Evolutionary conservation across 2,888 invertebrate genomes (phyloP).

Genomic region (Anoncus sp.): DNA sequence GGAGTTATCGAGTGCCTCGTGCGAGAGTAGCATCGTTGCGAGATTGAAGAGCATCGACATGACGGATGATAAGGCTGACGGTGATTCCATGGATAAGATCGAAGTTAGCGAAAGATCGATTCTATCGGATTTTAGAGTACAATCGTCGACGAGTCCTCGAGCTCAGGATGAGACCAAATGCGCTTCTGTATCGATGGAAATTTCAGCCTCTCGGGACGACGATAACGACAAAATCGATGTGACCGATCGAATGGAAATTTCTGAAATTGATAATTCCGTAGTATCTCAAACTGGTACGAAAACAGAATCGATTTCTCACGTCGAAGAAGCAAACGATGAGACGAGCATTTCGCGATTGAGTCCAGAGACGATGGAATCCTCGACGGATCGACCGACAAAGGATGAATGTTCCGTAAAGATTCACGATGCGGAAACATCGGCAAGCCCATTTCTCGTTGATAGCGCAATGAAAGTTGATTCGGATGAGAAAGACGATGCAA

Average conservation of each 20-base stretch:
- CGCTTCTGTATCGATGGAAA: slow-evolving; percentile 13
- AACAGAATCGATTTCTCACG: background rate
- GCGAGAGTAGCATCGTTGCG: slow-evolving; percentile 28
- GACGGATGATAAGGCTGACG: slow-evolving; percentile 26
- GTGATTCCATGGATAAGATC: slow-evolving; percentile 23
- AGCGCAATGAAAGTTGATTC: slow-evolving; percentile 3
- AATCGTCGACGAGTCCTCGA: slow-evolving; percentile 37
- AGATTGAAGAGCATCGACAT: slow-evolving; percentile 43
- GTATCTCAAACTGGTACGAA: background rate
- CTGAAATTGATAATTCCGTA: slow-evolving; percentile 2
- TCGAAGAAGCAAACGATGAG: background rate
- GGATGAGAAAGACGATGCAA: background rate
- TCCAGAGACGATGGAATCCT: slow-evolving; percentile 20
- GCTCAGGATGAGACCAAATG: slow-evolving; percentile 23
- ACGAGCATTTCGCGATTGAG: background rate
- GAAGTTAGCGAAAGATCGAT: slow-evolving; percentile 8
- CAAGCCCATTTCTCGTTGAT: background rate
- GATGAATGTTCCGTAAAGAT: background rate
- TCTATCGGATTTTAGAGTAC: slow-evolving; percentile 8
- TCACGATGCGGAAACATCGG: slow-evolving; percentile 34
- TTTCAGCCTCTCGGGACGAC: background rate
- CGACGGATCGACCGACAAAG: background rate
- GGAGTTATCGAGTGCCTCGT: slow-evolving; percentile 46
- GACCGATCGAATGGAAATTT: slow-evolving; percentile 9
- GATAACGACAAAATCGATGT: slow-evolving; percentile 28